Evolutionary conservation across 2,113 vertebrate species (phyloP).

Genomic region (Lepus americanus): DNA sequence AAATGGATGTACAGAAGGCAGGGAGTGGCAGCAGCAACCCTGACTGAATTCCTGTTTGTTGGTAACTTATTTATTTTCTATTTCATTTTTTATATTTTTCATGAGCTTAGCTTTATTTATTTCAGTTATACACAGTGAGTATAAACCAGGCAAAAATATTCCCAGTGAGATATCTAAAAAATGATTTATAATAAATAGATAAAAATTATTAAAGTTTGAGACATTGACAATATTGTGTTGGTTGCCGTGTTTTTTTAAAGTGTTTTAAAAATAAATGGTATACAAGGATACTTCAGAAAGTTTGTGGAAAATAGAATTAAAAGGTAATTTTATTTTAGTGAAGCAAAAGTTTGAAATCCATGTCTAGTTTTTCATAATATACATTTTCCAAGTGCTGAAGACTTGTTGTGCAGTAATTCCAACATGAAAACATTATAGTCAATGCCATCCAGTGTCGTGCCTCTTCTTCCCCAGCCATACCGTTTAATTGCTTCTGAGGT

Average conservation of each 20-base stretch:
- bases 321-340: too few species aligned
- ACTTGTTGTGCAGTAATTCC: not conserved
- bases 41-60: not conserved
- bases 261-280: not conserved
- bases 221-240: not conserved
- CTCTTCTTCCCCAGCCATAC: not conserved
- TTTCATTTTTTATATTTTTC: constrained; percentile 30
- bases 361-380: too few species aligned
- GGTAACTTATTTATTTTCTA: not conserved
- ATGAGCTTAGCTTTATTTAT: not conserved
- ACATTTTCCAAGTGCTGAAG: too few species aligned
- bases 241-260: constrained; percentile 8
- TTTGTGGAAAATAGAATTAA: too few species aligned
- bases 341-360: too few species aligned
- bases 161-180: not conserved
- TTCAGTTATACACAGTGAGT: not conserved
- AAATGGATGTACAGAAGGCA: not conserved
- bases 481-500: not conserved
- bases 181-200: not conserved
- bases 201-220: not conserved
- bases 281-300: not conserved
- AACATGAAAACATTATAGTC: not conserved
- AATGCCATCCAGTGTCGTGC: not conserved
- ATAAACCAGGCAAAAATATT: not conserved
- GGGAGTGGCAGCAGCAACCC: not conserved